Conservation (phyloP, 2,888 invertebrate species). For the Netelia virgata region DNA sequence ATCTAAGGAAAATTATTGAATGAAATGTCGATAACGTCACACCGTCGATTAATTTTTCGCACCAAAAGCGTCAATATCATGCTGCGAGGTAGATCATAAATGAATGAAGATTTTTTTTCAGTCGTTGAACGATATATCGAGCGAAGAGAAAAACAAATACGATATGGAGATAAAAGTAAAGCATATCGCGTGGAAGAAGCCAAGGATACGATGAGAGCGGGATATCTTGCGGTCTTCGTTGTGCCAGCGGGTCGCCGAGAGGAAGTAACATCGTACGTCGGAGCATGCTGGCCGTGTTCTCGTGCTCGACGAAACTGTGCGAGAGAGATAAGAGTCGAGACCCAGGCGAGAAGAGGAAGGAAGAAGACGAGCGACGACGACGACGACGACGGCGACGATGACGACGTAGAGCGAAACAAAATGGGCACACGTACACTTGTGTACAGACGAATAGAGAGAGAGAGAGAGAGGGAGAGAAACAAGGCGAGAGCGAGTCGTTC, state of each 20-base stretch:
- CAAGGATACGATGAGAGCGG: conserved; percentile 38
- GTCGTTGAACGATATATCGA: too few relatives aligned
- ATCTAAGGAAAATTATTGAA: background rate
- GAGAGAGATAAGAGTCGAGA: conserved; percentile 5
- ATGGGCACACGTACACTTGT: background rate
- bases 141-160: background rate
- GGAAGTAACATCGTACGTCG: background rate
- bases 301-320: conserved; percentile 30
- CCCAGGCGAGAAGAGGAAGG: background rate
- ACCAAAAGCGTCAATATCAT: background rate
- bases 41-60: background rate
- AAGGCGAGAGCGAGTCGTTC: conserved; percentile 40
- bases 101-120: too few relatives aligned
- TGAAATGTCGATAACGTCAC: background rate
- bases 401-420: conserved; percentile 9
- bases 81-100: too few relatives aligned
- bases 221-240: conserved; percentile 17
- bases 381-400: background rate
- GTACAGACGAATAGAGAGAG: conserved; percentile 16
- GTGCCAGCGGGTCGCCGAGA: background rate
- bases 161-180: background rate
- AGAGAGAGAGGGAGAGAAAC: conserved; percentile 49
- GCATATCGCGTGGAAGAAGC: conserved; percentile 2
- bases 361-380: background rate
- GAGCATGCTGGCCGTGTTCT: conserved; percentile 4